phyloP scores from a whole-genome alignment of 2,888 invertebrate species.

The Tetrapedia diversipes region DNA sequence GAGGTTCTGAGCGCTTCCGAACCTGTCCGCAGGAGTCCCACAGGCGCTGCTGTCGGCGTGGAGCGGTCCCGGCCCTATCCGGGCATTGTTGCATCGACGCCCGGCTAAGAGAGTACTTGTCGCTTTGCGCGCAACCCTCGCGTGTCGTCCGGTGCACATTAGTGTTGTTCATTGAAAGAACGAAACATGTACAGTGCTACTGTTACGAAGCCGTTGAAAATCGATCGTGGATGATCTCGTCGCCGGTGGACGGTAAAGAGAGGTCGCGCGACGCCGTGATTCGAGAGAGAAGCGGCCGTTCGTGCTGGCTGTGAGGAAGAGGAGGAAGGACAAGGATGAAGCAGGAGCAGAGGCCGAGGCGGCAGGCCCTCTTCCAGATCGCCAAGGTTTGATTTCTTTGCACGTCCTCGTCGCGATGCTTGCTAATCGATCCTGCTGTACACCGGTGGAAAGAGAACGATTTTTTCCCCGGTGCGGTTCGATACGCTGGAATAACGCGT shows the following conservation, averaged over 20 bases:
- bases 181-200: conserved; percentile 53
- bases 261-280: conserved; percentile 15
- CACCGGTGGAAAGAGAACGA: neutral
- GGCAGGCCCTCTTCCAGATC: conserved; percentile 88
- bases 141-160: conserved; percentile 33
- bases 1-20: conserved; percentile 43
- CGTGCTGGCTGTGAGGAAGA: neutral
- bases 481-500: conserved; percentile 53
- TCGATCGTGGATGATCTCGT: conserved; percentile 49
- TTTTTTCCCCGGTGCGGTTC: conserved; percentile 19
- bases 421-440: neutral
- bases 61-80: conserved; percentile 76
- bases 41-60: conserved; percentile 75
- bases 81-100: conserved; percentile 81
- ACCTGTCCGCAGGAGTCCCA: conserved; percentile 75
- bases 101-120: conserved; percentile 75
- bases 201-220: neutral
- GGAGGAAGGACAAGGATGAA: conserved; percentile 72
- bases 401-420: neutral
- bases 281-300: conserved; percentile 4
- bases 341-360: conserved; percentile 76
- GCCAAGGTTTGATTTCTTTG: conserved; percentile 85
- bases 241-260: conserved; percentile 9
- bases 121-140: conserved; percentile 57
- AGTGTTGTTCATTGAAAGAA: conserved; percentile 19